phyloP scores from a whole-genome alignment of 2,888 invertebrate species.

The Rhimphoctona megacephalus region DNA sequence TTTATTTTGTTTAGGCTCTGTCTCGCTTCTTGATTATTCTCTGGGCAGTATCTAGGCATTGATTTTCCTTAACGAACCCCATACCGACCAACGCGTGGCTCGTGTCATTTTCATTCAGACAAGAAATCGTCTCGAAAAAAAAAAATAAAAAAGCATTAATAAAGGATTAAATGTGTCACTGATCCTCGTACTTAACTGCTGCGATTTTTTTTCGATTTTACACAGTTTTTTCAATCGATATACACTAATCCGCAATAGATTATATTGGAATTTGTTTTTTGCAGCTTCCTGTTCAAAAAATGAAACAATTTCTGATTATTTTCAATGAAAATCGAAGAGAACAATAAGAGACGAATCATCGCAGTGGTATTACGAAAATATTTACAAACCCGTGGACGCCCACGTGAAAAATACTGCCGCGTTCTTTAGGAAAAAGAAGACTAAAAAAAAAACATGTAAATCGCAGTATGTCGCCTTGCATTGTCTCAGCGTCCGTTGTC shows the following conservation, averaged over 20 bases:
- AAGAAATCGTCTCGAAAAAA: neutral
- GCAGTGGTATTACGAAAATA: conserved; percentile 26
- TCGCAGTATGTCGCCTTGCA: conserved; percentile 52
- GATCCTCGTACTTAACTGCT: neutral
- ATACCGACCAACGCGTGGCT: conserved; percentile 65
- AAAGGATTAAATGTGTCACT: neutral
- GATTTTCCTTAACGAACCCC: conserved; percentile 70
- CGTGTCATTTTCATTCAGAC: conserved; percentile 40
- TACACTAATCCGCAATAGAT: neutral
- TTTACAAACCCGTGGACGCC: conserved; percentile 38
- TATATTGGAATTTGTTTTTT: neutral
- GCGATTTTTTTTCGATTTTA: neutral
- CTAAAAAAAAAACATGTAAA: conserved; percentile 3
- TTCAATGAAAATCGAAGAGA: neutral
- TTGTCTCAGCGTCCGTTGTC: conserved; percentile 40
- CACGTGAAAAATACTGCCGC: conserved; percentile 38
- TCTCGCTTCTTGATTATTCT: conserved; percentile 19
- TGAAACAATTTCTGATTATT: neutral
- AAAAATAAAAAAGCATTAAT: neutral
- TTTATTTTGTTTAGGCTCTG: conserved; percentile 4
- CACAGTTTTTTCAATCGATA: neutral
- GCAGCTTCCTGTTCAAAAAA: neutral
- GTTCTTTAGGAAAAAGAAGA: neutral
- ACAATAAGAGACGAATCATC: neutral
- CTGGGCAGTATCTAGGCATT: conserved; percentile 66